Percentiles rank a stretch among this genome's conserved stretches.
Evolutionary conservation across 2,888 invertebrate genomes (phyloP).

Genomic region (Melanchra persicariae): DNA sequence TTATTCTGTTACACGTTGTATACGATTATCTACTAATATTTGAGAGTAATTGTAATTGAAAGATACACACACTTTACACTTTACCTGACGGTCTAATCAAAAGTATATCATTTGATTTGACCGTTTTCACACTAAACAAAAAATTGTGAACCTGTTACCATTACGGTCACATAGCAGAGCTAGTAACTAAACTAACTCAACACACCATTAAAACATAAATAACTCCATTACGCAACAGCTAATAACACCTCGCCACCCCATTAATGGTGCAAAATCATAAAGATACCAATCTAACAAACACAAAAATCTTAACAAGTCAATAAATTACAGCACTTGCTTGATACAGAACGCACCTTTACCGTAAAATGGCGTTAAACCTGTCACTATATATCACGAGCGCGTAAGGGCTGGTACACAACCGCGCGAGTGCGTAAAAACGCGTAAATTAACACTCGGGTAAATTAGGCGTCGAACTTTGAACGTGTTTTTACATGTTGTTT

Average conservation of each 20-base stretch:
- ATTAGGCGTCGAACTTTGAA: constrained; percentile 51
- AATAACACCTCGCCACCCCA: background rate
- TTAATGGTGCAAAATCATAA: constrained; percentile 42
- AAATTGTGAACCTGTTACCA: no score
- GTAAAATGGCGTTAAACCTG: constrained; percentile 64
- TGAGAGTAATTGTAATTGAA: no score
- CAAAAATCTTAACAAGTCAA: constrained; percentile 63
- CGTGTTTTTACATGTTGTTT: constrained; percentile 56
- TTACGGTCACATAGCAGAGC: no score
- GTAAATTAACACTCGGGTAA: constrained; percentile 64
- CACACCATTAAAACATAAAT: background rate
- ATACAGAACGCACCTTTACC: constrained; percentile 65
- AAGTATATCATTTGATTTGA: no score
- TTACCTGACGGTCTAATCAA: no score
- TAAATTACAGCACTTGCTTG: constrained; percentile 64
- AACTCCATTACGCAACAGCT: background rate
- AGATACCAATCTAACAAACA: constrained; percentile 46
- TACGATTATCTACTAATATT: no score
- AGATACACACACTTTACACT: no score
- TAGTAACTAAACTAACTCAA: background rate
- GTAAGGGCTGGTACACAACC: constrained; percentile 61
- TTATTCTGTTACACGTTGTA: no score
- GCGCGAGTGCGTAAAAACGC: constrained; percentile 62
- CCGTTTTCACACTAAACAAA: no score
- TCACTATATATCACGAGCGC: constrained; percentile 64